Evolutionary conservation across 1,140 invertebrate genomes (phyloP).

Genomic region (Zaprionus taronus): DNA sequence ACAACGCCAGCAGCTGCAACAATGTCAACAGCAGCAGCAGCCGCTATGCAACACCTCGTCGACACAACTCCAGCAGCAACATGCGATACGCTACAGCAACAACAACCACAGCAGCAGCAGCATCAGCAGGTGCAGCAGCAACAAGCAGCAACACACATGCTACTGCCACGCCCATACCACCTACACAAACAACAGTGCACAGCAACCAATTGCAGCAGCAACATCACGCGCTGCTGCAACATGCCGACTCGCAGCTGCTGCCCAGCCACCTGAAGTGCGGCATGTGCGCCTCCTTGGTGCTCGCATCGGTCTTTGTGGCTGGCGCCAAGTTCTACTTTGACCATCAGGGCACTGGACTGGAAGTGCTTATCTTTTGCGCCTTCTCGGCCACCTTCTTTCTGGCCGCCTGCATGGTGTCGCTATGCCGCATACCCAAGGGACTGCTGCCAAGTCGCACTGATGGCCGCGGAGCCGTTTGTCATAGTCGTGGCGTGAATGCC

Average conservation of each 20-base stretch:
- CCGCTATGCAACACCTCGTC: constrained; percentile 62
- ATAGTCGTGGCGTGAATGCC: constrained; percentile 49
- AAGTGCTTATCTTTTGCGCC: constrained; percentile 88
- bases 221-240: constrained; percentile 63
- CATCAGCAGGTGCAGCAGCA: constrained; percentile 1
- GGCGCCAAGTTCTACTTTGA: constrained; percentile 89
- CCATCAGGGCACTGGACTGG: constrained; percentile 87
- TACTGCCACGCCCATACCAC: constrained; percentile 30
- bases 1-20: constrained; percentile 37
- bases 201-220: constrained; percentile 67
- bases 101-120: constrained; percentile 23
- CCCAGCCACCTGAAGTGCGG: constrained; percentile 87
- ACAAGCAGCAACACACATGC: constrained; percentile 3
- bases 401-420: constrained; percentile 86
- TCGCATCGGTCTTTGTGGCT: constrained; percentile 88
- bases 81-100: constrained; percentile 52
- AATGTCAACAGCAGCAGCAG: constrained; percentile 42
- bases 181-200: constrained; percentile 33
- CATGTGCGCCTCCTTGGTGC: constrained; percentile 88
- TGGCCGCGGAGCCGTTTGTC: constrained; percentile 48
- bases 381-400: constrained; percentile 87
- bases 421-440: constrained; percentile 84
- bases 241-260: constrained; percentile 81
- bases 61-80: constrained; percentile 69
- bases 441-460: constrained; percentile 53